Base-by-base conservation (phyloP, 2,113 vertebrate species). In the Notarius lentiginosus region DNA sequence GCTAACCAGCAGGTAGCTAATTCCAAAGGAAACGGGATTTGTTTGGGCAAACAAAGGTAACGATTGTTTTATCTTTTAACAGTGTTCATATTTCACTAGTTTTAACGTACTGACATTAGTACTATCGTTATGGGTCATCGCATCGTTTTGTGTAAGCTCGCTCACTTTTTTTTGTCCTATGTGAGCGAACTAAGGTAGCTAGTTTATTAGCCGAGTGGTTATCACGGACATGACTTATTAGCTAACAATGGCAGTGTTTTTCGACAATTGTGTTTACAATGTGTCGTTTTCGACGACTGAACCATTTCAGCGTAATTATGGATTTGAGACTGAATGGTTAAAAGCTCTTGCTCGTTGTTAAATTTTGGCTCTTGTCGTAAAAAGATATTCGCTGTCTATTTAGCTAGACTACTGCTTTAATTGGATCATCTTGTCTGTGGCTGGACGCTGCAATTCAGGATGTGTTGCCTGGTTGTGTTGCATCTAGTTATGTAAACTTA, bases 1-100 rank as follows among this genome's bases (percentile, higher is more conserved):
- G 63, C 63, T 68, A 83, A 30, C 49, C 61, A 81, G 79, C 79
- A 81, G 4, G 30, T 47, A 47, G 30, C 79, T 60, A 10, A 80
- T 61, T 34, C 20, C 30, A 14, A 61, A 41, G 30, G 18, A 60
- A 80, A 20, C 79, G 9, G 10, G 55, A 41, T 61, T 61, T 12
- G 77, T 55, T 34, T 34, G 17, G 10, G 56, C 56, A 81, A 81
- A 81, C 56, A 81, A 61, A 20, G 56, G 17, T 80, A 41, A 41
- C 1, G 4, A 58, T 22, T 10, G 9, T 34, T 34, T 34, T 11
- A 12, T 58, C 17, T 34, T 10, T 41, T 6, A 61, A 6, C 7
- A 8, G 2, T 34, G 5, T 18, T 11, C 1, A 61, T 22, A 20
- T 11, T 22, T 11, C 14, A 5, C 1, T 60, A 22, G 20, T 7